A percentile compares a stretch with the other conserved stretches of the same genome.
Conservation (phyloP, 2,888 invertebrate species). For the Graphium colonna region DNA sequence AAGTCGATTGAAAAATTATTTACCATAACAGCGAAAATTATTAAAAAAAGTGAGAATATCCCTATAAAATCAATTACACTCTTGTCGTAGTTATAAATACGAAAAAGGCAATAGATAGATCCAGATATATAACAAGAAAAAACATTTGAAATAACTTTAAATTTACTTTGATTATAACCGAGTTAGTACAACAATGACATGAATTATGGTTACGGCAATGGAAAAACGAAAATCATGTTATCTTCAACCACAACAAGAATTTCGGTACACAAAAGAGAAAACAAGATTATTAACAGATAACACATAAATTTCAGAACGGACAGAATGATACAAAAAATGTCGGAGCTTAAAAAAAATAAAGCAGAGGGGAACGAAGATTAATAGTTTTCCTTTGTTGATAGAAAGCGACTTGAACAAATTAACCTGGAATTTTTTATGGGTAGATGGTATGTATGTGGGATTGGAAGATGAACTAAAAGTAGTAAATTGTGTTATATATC, state of each 20-base stretch:
- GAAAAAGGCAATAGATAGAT: too few species aligned
- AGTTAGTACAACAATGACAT: too few species aligned
- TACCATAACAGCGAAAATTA: too few species aligned
- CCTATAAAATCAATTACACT: too few species aligned
- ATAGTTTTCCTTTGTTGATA: conserved; percentile 19
- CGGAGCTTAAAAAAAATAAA: conserved; percentile 12
- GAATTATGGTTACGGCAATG: background rate
- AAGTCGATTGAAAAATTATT: too few species aligned
- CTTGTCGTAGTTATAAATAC: too few species aligned
- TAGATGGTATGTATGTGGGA: background rate
- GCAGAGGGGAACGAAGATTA: conserved; percentile 20
- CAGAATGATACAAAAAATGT: conserved; percentile 9
- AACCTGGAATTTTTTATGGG: conserved; percentile 9
- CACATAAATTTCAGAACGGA: conserved; percentile 12
- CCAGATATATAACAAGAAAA: too few species aligned
- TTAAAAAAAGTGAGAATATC: too few species aligned
- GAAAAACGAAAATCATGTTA: background rate
- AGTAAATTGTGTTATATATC: background rate
- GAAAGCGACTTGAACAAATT: conserved; percentile 17
- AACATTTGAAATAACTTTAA: too few species aligned
- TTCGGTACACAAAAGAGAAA: background rate
- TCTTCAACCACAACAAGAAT: background rate
- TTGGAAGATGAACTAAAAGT: background rate
- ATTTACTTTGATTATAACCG: too few species aligned
- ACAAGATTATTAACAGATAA: conserved; percentile 3